Evolutionary conservation across 2,888 invertebrate genomes (phyloP).

Genomic region (Melieria crassipennis): DNA sequence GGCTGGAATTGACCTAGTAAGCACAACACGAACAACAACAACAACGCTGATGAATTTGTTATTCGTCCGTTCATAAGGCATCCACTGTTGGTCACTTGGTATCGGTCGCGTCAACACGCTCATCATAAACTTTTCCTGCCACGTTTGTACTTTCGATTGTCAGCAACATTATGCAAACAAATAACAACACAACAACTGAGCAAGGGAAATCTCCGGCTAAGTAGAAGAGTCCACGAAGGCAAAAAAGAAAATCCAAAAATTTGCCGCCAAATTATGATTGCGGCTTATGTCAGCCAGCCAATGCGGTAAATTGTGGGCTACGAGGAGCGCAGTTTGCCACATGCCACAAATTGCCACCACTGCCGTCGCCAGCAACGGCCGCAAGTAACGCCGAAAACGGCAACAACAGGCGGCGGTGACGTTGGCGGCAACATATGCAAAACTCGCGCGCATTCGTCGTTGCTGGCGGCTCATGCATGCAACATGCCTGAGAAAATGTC

Average conservation of each 20-base stretch:
- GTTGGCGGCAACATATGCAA: conserved; percentile 13
- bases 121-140: no score
- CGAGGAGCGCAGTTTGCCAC: background rate
- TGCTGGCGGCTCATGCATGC: no score
- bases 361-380: conserved; percentile 15
- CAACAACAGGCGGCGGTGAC: background rate
- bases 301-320: no score
- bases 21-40: no score
- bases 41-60: no score
- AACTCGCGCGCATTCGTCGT: conserved; percentile 1
- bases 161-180: background rate
- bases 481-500: background rate
- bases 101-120: no score
- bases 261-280: conserved; percentile 1
- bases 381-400: background rate
- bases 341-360: conserved; percentile 8
- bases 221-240: background rate
- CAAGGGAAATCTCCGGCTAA: background rate
- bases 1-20: no score
- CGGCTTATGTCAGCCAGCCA: background rate
- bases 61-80: no score
- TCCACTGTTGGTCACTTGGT: no score
- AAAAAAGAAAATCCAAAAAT: background rate
- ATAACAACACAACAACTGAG: background rate
- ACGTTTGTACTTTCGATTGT: no score